Evolutionary conservation across 2,113 vertebrate genomes (phyloP).

Genomic region (Pteropus alecto): DNA sequence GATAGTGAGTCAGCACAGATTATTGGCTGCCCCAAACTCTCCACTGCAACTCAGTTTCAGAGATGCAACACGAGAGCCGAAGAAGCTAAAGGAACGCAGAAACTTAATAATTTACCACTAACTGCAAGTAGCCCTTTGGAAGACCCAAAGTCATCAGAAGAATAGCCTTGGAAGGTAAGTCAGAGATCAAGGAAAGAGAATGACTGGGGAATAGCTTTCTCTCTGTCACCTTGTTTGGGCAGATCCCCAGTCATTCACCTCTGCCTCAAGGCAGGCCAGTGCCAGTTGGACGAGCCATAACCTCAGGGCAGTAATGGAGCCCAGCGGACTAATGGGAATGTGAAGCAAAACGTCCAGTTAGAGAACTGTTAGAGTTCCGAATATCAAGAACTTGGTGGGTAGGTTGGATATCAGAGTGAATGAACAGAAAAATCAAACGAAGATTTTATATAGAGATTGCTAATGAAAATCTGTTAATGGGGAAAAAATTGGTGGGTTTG

Average conservation of each 20-base stretch:
- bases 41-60: not conserved
- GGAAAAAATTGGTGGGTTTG: not conserved
- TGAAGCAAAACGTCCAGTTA: not conserved
- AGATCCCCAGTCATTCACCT: not conserved
- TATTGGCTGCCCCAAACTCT: not conserved
- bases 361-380: not conserved
- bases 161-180: not conserved
- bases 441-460: not conserved
- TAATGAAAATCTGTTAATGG: not conserved
- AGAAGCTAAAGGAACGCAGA: not conserved
- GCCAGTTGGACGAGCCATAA: not conserved
- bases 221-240: not conserved
- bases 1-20: not conserved
- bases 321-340: not conserved
- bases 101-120: not conserved
- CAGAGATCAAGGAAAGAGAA: not conserved
- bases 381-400: not conserved
- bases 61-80: not conserved
- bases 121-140: not conserved
- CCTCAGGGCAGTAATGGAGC: not conserved
- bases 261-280: not conserved
- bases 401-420: not conserved
- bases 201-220: not conserved
- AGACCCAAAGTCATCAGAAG: not conserved
- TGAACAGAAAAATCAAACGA: constrained; percentile 12